Percentiles rank a stretch among this genome's conserved stretches.
Conservation (phyloP, 2,113 vertebrate species). For the Cyprinodon brontotheroides region DNA sequence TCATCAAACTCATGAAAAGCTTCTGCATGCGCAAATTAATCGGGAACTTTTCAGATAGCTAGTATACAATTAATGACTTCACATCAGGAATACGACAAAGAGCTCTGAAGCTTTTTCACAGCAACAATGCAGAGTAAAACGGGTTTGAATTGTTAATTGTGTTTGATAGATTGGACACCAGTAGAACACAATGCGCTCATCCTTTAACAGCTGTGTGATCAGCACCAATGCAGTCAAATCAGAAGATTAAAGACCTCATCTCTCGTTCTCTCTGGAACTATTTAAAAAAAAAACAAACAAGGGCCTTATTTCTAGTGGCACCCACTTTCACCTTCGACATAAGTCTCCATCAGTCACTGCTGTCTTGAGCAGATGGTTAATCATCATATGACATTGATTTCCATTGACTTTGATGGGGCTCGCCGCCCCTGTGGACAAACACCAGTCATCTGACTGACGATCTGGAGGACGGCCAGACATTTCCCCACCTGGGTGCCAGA, state of each 20-base stretch:
- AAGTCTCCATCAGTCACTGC: conserved; percentile 22
- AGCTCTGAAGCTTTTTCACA: background rate
- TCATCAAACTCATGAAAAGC: conserved; percentile 36
- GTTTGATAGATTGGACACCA: conserved; percentile 25
- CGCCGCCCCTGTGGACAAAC: conserved; percentile 16
- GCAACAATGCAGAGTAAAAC: conserved; percentile 28
- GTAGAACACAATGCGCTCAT: conserved; percentile 19
- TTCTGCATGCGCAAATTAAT: conserved; percentile 14
- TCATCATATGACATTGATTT: conserved; percentile 30
- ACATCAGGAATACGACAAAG: conserved; percentile 20
- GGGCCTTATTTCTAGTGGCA: conserved; percentile 1
- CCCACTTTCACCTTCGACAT: conserved; percentile 27
- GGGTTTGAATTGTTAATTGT: conserved; percentile 52
- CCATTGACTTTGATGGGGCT: conserved; percentile 24
- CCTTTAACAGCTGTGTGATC: conserved; percentile 47
- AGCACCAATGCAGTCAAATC: conserved; percentile 21
- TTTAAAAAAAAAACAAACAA: too few relatives aligned
- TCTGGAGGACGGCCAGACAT: conserved; percentile 23
- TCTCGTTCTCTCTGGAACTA: conserved; percentile 14
- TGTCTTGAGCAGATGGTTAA: conserved; percentile 35
- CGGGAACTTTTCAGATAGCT: conserved; percentile 25
- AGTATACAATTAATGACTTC: conserved; percentile 39
- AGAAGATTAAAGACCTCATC: conserved; percentile 41
- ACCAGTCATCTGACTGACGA: conserved; percentile 9
- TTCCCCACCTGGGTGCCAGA: conserved; percentile 21